Conservation (phyloP, 2,113 vertebrate genomes). For the Pollachius pollachius region DNA sequence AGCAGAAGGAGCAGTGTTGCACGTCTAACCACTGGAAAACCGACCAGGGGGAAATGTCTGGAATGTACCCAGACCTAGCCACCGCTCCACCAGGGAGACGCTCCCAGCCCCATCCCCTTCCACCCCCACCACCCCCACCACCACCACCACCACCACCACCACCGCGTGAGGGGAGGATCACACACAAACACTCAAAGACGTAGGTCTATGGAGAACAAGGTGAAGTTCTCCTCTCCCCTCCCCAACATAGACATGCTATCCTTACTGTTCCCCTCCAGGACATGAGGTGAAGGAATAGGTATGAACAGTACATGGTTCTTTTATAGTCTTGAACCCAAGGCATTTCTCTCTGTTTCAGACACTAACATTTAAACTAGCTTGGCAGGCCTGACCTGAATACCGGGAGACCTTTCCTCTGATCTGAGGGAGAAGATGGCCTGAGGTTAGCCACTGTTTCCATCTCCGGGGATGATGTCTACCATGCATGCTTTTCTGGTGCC, state of each 20-base stretch:
- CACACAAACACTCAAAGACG: slow-evolving; percentile 16
- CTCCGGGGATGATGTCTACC: slow-evolving; percentile 20
- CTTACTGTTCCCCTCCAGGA: slow-evolving; percentile 25
- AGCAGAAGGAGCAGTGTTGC: slow-evolving; percentile 36
- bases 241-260: not conserved
- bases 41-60: slow-evolving; percentile 63
- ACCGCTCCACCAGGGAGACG: slow-evolving; percentile 50
- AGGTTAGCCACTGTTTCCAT: slow-evolving; percentile 34
- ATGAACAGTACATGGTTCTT: slow-evolving; percentile 15
- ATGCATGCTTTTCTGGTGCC: slow-evolving; percentile 13
- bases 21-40: slow-evolving; percentile 52
- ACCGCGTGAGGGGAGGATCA: slow-evolving; percentile 44
- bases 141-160: not conserved
- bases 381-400: slow-evolving; percentile 27
- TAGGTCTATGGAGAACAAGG: slow-evolving; percentile 31
- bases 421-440: slow-evolving; percentile 35
- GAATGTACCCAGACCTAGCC: slow-evolving; percentile 63
- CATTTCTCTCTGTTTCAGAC: slow-evolving; percentile 20
- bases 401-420: slow-evolving; percentile 38
- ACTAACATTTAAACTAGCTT: slow-evolving; percentile 31
- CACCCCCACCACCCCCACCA: slow-evolving; percentile 22
- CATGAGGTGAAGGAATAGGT: slow-evolving; percentile 16
- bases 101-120: slow-evolving; percentile 23
- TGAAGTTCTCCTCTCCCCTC: slow-evolving; percentile 15
- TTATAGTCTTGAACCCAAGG: slow-evolving; percentile 16